Conservation (phyloP, 2,888 invertebrate genomes). For the Caenorhabditis sp. region DNA sequence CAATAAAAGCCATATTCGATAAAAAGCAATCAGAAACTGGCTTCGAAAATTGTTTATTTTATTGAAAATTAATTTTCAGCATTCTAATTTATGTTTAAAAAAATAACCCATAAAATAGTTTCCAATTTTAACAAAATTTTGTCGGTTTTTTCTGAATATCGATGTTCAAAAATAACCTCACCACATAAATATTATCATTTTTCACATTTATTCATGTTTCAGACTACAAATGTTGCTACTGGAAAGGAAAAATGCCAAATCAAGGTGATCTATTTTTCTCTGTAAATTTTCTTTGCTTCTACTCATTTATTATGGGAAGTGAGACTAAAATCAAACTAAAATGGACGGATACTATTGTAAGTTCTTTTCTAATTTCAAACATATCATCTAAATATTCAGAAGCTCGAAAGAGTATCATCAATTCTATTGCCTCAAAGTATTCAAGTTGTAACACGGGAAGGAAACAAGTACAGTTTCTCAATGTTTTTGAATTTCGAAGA, state of each 20-base stretch:
- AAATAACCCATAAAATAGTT: too few species aligned
- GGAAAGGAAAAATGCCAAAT: conserved; percentile 89
- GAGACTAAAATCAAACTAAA: conserved; percentile 87
- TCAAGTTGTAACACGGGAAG: conserved; percentile 62
- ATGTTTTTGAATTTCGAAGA: conserved; percentile 88
- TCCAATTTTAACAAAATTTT: too few species aligned
- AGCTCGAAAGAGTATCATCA: conserved; percentile 64
- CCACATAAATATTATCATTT: too few species aligned
- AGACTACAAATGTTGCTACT: conserved; percentile 81
- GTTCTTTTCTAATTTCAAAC: conserved; percentile 4
- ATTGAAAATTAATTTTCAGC: too few species aligned
- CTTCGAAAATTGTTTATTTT: too few species aligned
- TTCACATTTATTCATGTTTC: neutral
- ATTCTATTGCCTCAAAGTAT: conserved; percentile 65
- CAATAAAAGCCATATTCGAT: too few species aligned
- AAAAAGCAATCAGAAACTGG: too few species aligned
- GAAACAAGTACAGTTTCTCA: conserved; percentile 81
- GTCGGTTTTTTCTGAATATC: too few species aligned
- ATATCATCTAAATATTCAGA: conserved; percentile 48
- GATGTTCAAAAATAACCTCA: too few species aligned
- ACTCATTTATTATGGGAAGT: conserved; percentile 89
- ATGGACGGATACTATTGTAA: conserved; percentile 84
- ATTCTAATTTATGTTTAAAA: too few species aligned
- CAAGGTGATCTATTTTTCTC: conserved; percentile 98
- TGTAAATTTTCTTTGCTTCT: conserved; percentile 92